Base-by-base conservation (phyloP, 2,797 vertebrate genomes). In the Emydoidea blandingii region DNA sequence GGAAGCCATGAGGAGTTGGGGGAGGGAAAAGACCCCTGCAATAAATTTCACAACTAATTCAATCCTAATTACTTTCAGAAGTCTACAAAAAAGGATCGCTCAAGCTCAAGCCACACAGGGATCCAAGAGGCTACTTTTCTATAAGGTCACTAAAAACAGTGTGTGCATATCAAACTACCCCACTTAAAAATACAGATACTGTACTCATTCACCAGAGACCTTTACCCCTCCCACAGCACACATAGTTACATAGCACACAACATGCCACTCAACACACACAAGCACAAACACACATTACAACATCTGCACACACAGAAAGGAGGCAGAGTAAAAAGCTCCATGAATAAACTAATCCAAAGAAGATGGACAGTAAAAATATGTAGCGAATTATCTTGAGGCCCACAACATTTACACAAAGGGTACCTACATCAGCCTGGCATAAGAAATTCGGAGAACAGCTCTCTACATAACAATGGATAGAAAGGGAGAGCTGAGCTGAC, bases 41-140 rank as follows among this genome's bases (percentile, higher is more conserved):
- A 54, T 87, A 97, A 92, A 93, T 93, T 93, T 94, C 92, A 93
- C 53, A 91, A 83, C 79, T 87, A 85, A 21, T 80, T 93, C 95
- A 81, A 4, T 85, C 59, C 85, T 95, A 95, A 91, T 85, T 89
- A 90, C 37, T 74, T 94, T 81, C 29, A 91, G 85, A 91, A 88
- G 80, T 79, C 86, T 92, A 92, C 47, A 88, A 34, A 95, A 90
- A 94, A 83, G 3, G 12, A 95, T 65, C 72, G 74, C 85, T 59
- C 15, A 90, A 95, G 56, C 91, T 82, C 50, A 86, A 87, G 29
- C 56, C 21, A 85, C 12, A 8, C 27, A 76, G 56, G 1, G 25
- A 80, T 92, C 89, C 93, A 74, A 82, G 31, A 83, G 31, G 86
- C 59, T 72, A 84, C n/a, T 86, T 89, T 96, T 93, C 41, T 89